Evolutionary conservation across 1,140 invertebrate genomes (phyloP), one percentile per base, ranked within the genome.

Genomic region (Drosophila grimshawi): DNA sequence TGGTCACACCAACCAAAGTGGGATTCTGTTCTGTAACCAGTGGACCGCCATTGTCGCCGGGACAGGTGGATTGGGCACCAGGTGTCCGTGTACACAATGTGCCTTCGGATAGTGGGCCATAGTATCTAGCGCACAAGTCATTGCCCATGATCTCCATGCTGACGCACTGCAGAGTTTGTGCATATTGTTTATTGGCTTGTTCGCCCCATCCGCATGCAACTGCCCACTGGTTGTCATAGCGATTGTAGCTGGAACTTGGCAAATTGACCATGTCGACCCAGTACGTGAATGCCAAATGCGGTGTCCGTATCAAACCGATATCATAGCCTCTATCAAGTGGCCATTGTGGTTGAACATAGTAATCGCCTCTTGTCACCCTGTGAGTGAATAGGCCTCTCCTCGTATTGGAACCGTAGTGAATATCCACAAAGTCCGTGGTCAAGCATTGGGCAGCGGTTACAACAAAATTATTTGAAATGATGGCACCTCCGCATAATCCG

Each of bases 381-480:
- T 81, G 68, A 4, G 8, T 49, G 39, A 53, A 70, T 19, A 66
- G 67, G 0, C 82, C 76, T 41, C 56, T 51, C 76, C 76, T 19
- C 64, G 68, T 32, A 29, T 81, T 80, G n/a, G 86, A 86, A 8
- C 90, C 90, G 11, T 86, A 86, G 51, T 91, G 56, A 27, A 90
- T 77, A 7, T 72, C 69, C 11, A 72, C 85, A 43, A 53, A 73
- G 56, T 82, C 48, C 1, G 59, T 57, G 43, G 55, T 56, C n/a
- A 81, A 57, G 66, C 95, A 95, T 76, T 95, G 95, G 3, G 94
- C 95, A 3, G 95, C 94, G 3, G 94, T 94, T 39, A 95, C 65
- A 0, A 95, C 85, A 93, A 93, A 95, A 29, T 91, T 65, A 52
- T 88, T 76, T 55, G 90, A 92, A 27, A 95, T 93, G 46, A 95